phyloP scores from a whole-genome alignment of 2,113 vertebrate species.

The Phycodurus eques region DNA sequence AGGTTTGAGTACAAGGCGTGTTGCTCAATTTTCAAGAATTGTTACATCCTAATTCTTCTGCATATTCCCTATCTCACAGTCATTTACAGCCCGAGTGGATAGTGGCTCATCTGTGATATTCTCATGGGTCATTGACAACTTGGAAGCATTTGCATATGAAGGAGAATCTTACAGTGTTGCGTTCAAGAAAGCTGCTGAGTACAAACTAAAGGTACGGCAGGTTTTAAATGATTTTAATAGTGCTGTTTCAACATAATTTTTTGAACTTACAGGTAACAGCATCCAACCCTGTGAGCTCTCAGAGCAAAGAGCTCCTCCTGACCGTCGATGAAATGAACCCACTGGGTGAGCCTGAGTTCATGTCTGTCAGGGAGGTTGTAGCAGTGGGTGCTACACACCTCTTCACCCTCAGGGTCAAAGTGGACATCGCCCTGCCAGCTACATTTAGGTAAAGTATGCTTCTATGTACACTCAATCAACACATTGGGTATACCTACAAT shows the following conservation, averaged over 20 bases:
- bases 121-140: conserved; percentile 72
- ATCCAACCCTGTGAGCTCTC: conserved; percentile 73
- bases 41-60: neutral
- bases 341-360: conserved; percentile 59
- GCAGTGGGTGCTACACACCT: conserved; percentile 42
- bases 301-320: conserved; percentile 60
- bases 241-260: neutral
- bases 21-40: neutral
- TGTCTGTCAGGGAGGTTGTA: conserved; percentile 41
- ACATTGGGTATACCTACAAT: neutral
- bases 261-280: conserved; percentile 64
- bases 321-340: conserved; percentile 58
- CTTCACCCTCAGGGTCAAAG: conserved; percentile 63
- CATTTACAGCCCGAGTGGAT: conserved; percentile 65
- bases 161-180: conserved; percentile 68
- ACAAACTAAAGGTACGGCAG: conserved; percentile 65
- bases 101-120: conserved; percentile 73
- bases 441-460: conserved; percentile 63
- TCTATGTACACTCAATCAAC: neutral
- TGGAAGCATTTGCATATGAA: conserved; percentile 57
- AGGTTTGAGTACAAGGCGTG: conserved; percentile 53
- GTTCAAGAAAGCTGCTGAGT: conserved; percentile 68
- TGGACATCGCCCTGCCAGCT: conserved; percentile 65
- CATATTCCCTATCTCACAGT: conserved; percentile 37
- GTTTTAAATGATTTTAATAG: neutral